A percentile compares a stretch with the other conserved stretches of the same genome.
These are phyloP conservation scores for Napeogenes sylphis DNA, from an alignment of 2,888 invertebrate species.

Conservation along the genomic window DNA sequence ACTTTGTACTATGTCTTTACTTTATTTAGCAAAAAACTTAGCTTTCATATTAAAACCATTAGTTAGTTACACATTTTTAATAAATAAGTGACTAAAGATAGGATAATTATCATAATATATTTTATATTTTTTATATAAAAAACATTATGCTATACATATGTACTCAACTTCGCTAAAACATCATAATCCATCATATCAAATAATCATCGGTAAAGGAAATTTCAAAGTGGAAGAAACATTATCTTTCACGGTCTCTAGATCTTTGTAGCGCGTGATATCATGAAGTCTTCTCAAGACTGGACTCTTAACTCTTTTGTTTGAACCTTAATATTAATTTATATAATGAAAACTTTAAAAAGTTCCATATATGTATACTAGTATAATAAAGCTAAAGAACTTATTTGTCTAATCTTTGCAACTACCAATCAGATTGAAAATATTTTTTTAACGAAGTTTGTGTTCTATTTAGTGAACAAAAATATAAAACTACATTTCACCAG, in stretches of 20 bases:
- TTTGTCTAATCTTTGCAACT: too few species aligned
- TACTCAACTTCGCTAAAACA: background rate
- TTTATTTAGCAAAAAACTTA: background rate
- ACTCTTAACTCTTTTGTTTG: constrained; percentile 18
- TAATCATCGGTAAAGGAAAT: background rate
- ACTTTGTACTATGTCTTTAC: constrained; percentile 12
- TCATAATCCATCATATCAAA: background rate
- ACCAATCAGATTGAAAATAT: too few species aligned
- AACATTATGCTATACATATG: too few species aligned
- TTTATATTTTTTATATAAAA: too few species aligned
- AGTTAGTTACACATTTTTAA: background rate
- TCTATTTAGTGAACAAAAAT: too few species aligned
- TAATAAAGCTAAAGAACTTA: too few species aligned
- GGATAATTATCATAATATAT: too few species aligned
- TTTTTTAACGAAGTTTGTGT: too few species aligned
- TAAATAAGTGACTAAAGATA: too few species aligned
- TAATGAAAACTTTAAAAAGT: constrained; percentile 3
- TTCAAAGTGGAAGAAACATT: constrained; percentile 17
- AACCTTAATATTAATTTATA: constrained; percentile 25
- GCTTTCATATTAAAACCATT: background rate
- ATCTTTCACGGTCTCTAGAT: constrained; percentile 19
- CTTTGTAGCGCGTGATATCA: constrained; percentile 28
- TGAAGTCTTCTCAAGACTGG: constrained; percentile 23
- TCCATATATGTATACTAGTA: background rate
- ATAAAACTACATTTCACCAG: too few species aligned